Evolutionary conservation across 2,888 invertebrate species (phyloP).

Genomic region (Drosophila tanythrix): DNA sequence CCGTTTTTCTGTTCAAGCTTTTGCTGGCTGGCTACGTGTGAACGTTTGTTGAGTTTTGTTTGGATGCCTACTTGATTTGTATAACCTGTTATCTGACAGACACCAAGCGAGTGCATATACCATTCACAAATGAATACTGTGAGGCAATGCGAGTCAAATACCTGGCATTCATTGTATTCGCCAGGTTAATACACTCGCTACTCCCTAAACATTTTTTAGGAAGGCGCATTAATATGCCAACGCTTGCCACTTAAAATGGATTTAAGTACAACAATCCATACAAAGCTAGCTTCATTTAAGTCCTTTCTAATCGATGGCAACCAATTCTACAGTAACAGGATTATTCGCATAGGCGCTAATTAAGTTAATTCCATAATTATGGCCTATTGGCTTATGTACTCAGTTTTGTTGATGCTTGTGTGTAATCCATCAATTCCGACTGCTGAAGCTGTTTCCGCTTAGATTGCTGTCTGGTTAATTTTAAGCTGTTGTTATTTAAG

Average conservation of each 20-base stretch:
- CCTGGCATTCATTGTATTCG: constrained; percentile 33
- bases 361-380: neutral
- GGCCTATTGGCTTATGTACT: neutral
- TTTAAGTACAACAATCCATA: neutral
- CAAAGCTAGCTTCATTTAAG: neutral
- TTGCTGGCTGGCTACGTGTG: constrained; percentile 45
- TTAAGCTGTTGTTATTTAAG: constrained; percentile 20
- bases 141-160: constrained; percentile 56
- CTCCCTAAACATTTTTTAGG: neutral
- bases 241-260: neutral
- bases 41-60: constrained; percentile 46
- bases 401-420: neutral
- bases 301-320: neutral
- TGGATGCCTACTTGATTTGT: constrained; percentile 22
- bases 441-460: neutral
- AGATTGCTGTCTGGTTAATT: neutral
- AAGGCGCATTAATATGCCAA: neutral
- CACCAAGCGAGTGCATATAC: constrained; percentile 11
- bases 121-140: constrained; percentile 29
- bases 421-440: neutral
- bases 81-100: constrained; percentile 31
- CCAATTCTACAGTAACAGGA: neutral
- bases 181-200: constrained; percentile 37
- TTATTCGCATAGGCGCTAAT: neutral
- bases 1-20: constrained; percentile 21